These are phyloP conservation scores for Microdon myrmicae DNA, from an alignment of 2,888 invertebrate genomes.

Conservation along the genomic window DNA sequence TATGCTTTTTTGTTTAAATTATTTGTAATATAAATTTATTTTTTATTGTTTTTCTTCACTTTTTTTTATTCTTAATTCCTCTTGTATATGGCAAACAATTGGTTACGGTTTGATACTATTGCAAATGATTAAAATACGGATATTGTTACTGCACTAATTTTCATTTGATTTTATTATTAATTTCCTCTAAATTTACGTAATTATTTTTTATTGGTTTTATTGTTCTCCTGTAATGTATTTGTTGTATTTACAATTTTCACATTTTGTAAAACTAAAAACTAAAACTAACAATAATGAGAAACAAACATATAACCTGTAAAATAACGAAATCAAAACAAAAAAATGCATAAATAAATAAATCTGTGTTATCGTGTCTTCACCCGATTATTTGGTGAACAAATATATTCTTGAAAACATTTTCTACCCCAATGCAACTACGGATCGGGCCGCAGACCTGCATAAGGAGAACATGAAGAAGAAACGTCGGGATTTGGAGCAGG, in stretches of 20 bases:
- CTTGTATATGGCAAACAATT: no score
- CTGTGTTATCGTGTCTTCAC: slow-evolving; percentile 54
- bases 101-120: no score
- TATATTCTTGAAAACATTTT: slow-evolving; percentile 68
- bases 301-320: no score
- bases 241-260: slow-evolving; percentile 48
- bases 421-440: slow-evolving; percentile 77
- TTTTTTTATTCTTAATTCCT: slow-evolving; percentile 45
- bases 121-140: no score
- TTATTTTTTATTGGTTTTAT: slow-evolving; percentile 48
- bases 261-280: slow-evolving; percentile 43
- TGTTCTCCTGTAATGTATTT: slow-evolving; percentile 40
- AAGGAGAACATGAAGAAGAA: slow-evolving; percentile 91
- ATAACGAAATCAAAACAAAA: slow-evolving; percentile 29
- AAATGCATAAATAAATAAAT: slow-evolving; percentile 38
- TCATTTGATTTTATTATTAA: slow-evolving; percentile 48
- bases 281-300: no score
- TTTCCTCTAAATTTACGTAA: no score
- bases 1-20: slow-evolving; percentile 9
- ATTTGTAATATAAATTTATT: slow-evolving; percentile 24
- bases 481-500: slow-evolving; percentile 85
- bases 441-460: slow-evolving; percentile 74
- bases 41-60: slow-evolving; percentile 44
- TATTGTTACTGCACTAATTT: no score
- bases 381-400: slow-evolving; percentile 62